Evolutionary conservation across 2,888 invertebrate genomes (phyloP).

Genomic region (Ormia ochracea): DNA sequence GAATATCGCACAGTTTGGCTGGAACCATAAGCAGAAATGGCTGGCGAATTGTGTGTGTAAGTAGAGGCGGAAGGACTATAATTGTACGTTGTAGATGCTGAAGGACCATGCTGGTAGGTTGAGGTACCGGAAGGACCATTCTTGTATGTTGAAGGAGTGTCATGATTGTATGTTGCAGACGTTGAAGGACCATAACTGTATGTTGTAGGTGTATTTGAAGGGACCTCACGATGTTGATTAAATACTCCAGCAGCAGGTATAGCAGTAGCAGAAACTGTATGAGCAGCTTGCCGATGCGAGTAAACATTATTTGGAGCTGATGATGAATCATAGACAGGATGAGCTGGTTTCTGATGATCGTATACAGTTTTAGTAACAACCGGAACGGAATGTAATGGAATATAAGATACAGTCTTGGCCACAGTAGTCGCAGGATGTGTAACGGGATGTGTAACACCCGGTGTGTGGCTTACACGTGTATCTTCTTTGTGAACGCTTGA

Average conservation of each 20-base stretch:
- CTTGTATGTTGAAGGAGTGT: too few relatives aligned
- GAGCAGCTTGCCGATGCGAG: slow-evolving; percentile 57
- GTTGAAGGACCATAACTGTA: slow-evolving; percentile 67
- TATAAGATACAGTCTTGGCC: slow-evolving; percentile 63
- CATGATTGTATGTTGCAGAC: too few relatives aligned
- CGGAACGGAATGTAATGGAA: slow-evolving; percentile 63
- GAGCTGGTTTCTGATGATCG: slow-evolving; percentile 45
- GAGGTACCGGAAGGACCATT: too few relatives aligned
- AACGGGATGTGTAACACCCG: too few relatives aligned
- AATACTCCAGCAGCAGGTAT: slow-evolving; percentile 66
- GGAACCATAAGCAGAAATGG: slow-evolving; percentile 71
- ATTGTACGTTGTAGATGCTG: too few relatives aligned
- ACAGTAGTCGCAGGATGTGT: too few relatives aligned
- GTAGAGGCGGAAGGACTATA: too few relatives aligned
- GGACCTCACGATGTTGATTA: slow-evolving; percentile 65
- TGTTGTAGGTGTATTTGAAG: slow-evolving; percentile 59
- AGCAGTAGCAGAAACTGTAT: slow-evolving; percentile 58
- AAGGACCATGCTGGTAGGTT: too few relatives aligned
- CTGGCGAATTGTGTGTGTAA: slow-evolving; percentile 73
- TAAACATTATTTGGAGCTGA: slow-evolving; percentile 69
- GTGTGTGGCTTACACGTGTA: slow-evolving; percentile 79
- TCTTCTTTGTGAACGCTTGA: slow-evolving; percentile 80
- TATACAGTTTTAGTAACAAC: slow-evolving; percentile 60
- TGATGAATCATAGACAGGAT: slow-evolving; percentile 4
- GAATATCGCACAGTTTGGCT: slow-evolving; percentile 76